A percentile compares a stretch with the other conserved stretches of the same genome.
Evolutionary conservation across 2,797 vertebrate genomes (phyloP).

Genomic region (Hephaestus fuliginosus): DNA sequence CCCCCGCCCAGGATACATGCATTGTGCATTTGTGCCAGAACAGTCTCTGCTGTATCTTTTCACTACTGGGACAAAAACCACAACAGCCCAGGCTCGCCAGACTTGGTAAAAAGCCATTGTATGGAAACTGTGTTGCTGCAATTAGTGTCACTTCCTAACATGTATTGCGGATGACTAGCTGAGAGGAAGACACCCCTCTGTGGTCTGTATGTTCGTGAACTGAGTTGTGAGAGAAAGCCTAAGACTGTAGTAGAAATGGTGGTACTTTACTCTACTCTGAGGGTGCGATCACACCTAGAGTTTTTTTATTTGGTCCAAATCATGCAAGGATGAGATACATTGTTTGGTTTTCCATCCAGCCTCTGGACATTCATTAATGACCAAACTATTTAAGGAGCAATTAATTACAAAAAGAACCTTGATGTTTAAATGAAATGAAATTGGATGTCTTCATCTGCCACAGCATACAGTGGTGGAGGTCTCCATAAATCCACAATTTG

Average conservation of each 20-base stretch:
- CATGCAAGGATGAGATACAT: background rate
- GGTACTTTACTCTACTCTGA: conserved; percentile 4
- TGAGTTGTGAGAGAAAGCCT: conserved; percentile 26
- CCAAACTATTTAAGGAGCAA: background rate
- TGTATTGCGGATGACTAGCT: conserved; percentile 40
- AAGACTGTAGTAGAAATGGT: conserved; percentile 36
- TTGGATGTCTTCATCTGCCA: background rate
- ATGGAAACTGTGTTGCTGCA: conserved; percentile 39
- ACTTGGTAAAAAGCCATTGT: conserved; percentile 40
- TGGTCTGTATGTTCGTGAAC: conserved; percentile 25
- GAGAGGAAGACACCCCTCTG: conserved; percentile 55
- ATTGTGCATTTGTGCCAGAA: conserved; percentile 62
- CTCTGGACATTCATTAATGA: conserved; percentile 10
- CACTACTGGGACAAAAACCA: conserved; percentile 54
- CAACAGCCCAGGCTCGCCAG: conserved; percentile 54
- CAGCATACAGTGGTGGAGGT: background rate
- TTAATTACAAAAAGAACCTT: background rate
- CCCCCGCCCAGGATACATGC: conserved; percentile 49
- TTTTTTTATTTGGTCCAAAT: conserved; percentile 37
- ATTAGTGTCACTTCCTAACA: conserved; percentile 41
- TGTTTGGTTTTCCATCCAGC: conserved; percentile 6
- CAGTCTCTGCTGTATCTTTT: conserved; percentile 59
- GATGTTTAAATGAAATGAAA: background rate
- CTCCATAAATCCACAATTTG: background rate
- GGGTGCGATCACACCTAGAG: conserved; percentile 41